Conservation (phyloP, 2,888 invertebrate species). For the Miltochrista miniata region DNA sequence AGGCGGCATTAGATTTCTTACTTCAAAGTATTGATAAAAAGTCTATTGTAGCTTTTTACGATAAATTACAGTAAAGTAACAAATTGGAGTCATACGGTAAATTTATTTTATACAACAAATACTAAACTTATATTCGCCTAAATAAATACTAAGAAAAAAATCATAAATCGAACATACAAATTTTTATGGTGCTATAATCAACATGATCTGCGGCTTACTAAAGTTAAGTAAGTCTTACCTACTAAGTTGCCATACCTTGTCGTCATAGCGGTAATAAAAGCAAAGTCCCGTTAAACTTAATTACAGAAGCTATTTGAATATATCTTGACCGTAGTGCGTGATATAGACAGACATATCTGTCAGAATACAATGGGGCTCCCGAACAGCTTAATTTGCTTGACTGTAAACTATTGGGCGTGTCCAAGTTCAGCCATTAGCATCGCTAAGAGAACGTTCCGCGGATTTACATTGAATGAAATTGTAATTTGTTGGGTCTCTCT, state of each 20-base stretch:
- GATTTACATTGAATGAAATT: conserved; percentile 81
- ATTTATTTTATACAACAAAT: background rate
- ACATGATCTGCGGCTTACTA: conserved; percentile 24
- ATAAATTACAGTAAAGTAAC: background rate
- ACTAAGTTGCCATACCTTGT: conserved; percentile 25
- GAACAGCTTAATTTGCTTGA: conserved; percentile 66
- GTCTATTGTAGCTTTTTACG: background rate
- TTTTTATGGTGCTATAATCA: conserved; percentile 25
- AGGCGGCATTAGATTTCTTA: background rate
- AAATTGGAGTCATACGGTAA: background rate
- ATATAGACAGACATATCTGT: conserved; percentile 58
- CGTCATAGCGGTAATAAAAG: conserved; percentile 35
- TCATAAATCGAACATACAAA: conserved; percentile 20
- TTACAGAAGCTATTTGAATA: conserved; percentile 51
- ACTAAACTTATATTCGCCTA: background rate
- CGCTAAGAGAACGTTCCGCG: conserved; percentile 51
- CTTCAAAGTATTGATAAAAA: background rate
- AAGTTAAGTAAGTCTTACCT: conserved; percentile 22
- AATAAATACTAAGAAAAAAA: conserved; percentile 3
- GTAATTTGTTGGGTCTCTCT: conserved; percentile 69
- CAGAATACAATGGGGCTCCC: conserved; percentile 57
- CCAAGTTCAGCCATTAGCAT: conserved; percentile 70
- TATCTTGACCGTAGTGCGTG: conserved; percentile 41
- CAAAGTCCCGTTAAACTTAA: conserved; percentile 41
- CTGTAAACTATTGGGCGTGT: conserved; percentile 69